Conservation (phyloP, 2,113 vertebrate species). For the Phaethornis superciliosus region DNA sequence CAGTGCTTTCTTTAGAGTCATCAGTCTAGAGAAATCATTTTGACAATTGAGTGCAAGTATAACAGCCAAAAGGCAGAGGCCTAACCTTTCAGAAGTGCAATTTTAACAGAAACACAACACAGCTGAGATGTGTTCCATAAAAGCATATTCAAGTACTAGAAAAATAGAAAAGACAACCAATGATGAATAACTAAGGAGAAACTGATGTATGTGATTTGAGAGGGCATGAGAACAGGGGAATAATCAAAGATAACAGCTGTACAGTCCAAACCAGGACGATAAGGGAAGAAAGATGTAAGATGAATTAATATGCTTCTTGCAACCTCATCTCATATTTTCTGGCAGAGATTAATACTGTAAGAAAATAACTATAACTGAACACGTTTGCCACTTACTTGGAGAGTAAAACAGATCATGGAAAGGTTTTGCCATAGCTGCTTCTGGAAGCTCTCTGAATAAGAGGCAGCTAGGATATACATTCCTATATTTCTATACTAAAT, state of each 20-base stretch:
- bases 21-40: slow-evolving; percentile 53
- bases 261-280: not conserved
- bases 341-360: not conserved
- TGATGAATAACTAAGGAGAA: not conserved
- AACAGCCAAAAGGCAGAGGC: slow-evolving; percentile 58
- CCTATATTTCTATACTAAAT: not conserved
- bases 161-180: slow-evolving; percentile 22
- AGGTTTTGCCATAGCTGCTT: not conserved
- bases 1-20: slow-evolving; percentile 1
- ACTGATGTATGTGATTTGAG: not conserved
- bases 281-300: not conserved
- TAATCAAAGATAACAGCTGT: not conserved
- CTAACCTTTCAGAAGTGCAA: slow-evolving; percentile 55
- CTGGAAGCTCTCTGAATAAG: not conserved
- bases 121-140: slow-evolving; percentile 22
- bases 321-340: not conserved
- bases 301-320: slow-evolving; percentile 15
- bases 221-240: not conserved
- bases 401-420: not conserved
- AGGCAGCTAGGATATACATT: not conserved
- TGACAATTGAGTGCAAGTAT: slow-evolving; percentile 58
- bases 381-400: not conserved
- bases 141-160: not conserved
- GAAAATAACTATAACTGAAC: not conserved
- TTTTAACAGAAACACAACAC: slow-evolving; percentile 49